These are phyloP conservation scores for Pachyrhynchus sulphureomaculatus DNA, from an alignment of 1,140 invertebrate species.

Conservation along the genomic window DNA sequence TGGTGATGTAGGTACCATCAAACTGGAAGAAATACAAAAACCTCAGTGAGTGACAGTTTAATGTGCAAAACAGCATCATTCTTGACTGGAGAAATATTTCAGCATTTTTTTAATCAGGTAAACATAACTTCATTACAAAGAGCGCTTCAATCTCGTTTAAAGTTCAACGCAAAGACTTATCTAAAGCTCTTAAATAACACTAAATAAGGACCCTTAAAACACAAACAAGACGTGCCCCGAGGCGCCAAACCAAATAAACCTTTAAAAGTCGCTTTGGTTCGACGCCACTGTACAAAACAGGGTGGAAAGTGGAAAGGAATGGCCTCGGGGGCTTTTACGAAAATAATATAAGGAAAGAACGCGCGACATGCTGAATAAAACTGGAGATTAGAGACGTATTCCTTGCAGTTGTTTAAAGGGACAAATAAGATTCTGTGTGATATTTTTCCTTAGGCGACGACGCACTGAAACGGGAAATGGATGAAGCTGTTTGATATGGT, in stretches of 20 bases:
- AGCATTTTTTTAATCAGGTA: too few species aligned
- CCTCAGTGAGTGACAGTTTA: too few species aligned
- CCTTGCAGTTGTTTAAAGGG: conserved; percentile 23
- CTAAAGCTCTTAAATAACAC: too few species aligned
- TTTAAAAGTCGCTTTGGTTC: neutral
- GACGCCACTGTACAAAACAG: conserved; percentile 11
- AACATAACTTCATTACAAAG: too few species aligned
- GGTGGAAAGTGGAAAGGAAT: conserved; percentile 16
- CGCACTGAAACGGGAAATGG: neutral
- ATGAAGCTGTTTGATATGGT: conserved; percentile 5
- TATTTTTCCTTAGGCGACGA: conserved; percentile 4
- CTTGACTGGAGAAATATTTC: too few species aligned
- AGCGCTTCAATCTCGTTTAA: too few species aligned
- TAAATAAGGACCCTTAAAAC: too few species aligned
- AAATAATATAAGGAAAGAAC: conserved; percentile 20
- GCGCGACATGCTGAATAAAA: conserved; percentile 12
- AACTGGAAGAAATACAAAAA: too few species aligned
- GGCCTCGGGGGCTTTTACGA: conserved; percentile 15
- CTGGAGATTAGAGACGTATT: conserved; percentile 21
- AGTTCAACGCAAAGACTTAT: too few species aligned
- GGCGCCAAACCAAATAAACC: conserved; percentile 1
- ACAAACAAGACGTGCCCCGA: conserved; percentile 2
- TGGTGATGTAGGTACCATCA: too few species aligned
- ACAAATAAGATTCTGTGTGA: conserved; percentile 16
- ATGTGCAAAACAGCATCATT: too few species aligned